Evolutionary conservation across 1,140 invertebrate genomes (phyloP), one percentile per base, ranked within the genome.

Genomic region (Amphibalanus amphitrite): DNA sequence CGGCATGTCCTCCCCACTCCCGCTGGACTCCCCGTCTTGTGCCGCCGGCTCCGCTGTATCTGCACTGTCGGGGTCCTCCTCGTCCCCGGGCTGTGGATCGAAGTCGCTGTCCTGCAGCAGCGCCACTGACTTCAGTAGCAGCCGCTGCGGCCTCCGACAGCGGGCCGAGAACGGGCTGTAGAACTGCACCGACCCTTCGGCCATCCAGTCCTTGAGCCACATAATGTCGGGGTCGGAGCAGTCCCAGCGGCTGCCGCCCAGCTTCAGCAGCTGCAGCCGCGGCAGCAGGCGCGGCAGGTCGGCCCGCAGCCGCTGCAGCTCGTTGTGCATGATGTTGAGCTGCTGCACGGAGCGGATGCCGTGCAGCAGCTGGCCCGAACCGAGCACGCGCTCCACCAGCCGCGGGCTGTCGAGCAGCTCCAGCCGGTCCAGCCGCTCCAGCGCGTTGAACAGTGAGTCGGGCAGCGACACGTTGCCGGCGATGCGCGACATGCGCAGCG

Each of bases 341-440:
- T 87, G 84, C 73, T 85, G 82, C 23, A 83, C 73, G 33, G 77
- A 74, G 29, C 70, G 76, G 74, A 89, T 86, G 13, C 86, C 86
- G 28, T 86, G 86, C 67, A 91, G 79, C 70, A 73, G 71, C 20
- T 70, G 38, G 33, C 72, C 72, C 40, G 69, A 70, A 30, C 73
- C 73, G 30, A 73, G 59, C 10, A 73, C n/a, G 4, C 25, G 69
- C 17, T 29, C 40, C 23, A 74, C 73, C 69, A 74, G 13, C 69
- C 26, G 47, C 0, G 89, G 85, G 77, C 90, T 93, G 71, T 84
- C 84, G 72, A 89, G 86, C 65, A 93, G 79, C 78, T 92, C 86
- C 30, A 93, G 81, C 71, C 81, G 84, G 75, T 88, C 82, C 25
- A 93, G 82, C 74, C 84, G 83, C 75, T 88, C 86, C 0, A 89